Conservation (phyloP, 2,113 vertebrate species). For the Pontoporia blainvillei region DNA sequence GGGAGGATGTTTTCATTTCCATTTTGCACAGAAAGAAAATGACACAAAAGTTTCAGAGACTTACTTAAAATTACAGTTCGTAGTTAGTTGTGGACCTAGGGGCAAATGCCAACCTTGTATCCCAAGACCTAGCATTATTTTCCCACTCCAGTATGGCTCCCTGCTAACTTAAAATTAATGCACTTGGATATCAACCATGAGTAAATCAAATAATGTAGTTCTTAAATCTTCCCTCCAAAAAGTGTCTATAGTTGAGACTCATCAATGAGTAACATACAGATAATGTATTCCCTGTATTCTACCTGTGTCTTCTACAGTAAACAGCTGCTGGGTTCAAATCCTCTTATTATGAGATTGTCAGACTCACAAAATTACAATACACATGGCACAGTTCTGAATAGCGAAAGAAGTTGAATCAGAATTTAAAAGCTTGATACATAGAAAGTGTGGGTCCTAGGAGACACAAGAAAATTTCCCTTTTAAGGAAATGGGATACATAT, state of each 20-base stretch:
- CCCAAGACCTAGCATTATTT: neutral
- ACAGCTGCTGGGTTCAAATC: conserved; percentile 31
- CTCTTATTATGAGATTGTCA: neutral
- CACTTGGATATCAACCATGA: neutral
- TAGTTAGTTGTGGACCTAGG: neutral
- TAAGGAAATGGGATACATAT: conserved; percentile 26
- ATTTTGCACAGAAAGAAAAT: neutral
- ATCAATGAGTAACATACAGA: neutral
- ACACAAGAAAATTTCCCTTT: conserved; percentile 41
- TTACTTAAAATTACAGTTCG: neutral
- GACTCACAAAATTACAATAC: neutral
- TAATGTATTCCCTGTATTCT: neutral
- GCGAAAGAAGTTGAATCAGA: conserved; percentile 38
- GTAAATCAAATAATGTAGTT: neutral
- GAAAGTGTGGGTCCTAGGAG: neutral
- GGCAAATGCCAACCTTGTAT: neutral
- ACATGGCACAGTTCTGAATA: conserved; percentile 21
- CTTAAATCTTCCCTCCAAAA: neutral
- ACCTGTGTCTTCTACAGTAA: conserved; percentile 4
- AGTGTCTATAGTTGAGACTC: neutral
- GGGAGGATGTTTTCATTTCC: neutral
- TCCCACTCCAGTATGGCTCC: neutral
- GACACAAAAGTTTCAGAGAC: neutral
- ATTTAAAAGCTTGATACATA: conserved; percentile 7
- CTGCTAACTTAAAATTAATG: conserved; percentile 19